Conservation (phyloP, 1,140 invertebrate species). For the Yoshiicerus persimilis region DNA sequence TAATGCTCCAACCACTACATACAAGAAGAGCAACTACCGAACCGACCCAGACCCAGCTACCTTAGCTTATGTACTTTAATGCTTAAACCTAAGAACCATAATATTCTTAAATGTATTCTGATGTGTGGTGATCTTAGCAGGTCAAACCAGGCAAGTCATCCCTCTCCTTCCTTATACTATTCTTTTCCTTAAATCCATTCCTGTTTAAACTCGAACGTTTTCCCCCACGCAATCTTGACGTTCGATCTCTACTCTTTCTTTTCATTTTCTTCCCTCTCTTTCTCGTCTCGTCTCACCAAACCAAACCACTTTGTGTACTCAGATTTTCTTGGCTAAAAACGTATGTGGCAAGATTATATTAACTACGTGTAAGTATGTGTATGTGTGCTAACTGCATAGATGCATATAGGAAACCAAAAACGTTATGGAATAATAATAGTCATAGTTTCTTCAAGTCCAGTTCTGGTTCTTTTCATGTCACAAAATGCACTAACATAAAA, state of each 20-base stretch:
- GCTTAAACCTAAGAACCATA: not conserved
- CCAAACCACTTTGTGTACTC: not conserved
- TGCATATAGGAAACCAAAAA: not conserved
- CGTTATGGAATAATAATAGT: not conserved
- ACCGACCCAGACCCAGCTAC: not conserved
- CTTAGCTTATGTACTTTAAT: not conserved
- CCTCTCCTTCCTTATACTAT: not conserved
- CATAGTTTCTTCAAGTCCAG: not conserved
- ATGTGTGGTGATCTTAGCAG: not conserved
- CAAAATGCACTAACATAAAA: not conserved
- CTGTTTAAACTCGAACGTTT: not conserved
- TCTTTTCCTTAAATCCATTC: not conserved
- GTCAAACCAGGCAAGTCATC: too few relatives aligned
- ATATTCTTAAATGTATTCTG: too few relatives aligned
- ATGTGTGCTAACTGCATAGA: not conserved
- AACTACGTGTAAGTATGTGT: not conserved
- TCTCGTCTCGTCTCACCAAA: not conserved
- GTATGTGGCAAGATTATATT: not conserved
- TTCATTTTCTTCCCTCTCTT: not conserved
- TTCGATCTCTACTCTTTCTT: constrained; percentile 21
- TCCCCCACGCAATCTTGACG: constrained; percentile 37
- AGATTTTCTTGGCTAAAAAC: not conserved
- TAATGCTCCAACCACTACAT: not conserved
- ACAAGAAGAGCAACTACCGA: not conserved
- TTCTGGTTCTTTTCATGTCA: constrained; percentile 29